phyloP scores from a whole-genome alignment of 2,888 invertebrate species.

The Sepioteuthis lessoniana region DNA sequence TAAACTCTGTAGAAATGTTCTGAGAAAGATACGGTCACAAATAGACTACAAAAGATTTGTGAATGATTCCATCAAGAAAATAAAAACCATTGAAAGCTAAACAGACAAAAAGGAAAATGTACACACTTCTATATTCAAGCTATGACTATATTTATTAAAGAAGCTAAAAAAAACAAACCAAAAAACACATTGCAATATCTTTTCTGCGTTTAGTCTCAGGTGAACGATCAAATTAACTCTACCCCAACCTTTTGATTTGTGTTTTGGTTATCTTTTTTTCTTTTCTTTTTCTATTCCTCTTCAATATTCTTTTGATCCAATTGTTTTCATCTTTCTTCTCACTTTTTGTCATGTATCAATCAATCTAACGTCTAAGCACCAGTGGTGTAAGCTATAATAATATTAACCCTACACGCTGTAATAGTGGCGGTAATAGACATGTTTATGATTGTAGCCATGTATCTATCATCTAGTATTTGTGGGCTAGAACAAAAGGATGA shows the following conservation, averaged over 20 bases:
- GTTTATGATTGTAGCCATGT: neutral
- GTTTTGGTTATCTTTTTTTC: neutral
- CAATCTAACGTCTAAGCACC: neutral
- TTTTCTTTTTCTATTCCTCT: neutral
- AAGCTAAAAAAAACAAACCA: no score
- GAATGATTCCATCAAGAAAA: no score
- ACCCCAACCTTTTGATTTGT: neutral
- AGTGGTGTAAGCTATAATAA: neutral
- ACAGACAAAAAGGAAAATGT: no score
- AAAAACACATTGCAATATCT: neutral
- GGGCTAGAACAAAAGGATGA: neutral
- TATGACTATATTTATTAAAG: no score
- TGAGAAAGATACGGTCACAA: no score
- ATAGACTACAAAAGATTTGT: no score
- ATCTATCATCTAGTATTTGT: neutral
- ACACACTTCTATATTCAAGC: no score
- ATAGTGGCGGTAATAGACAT: neutral
- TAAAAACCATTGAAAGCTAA: no score
- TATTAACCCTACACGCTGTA: slow-evolving; percentile 24
- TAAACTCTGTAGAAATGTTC: no score
- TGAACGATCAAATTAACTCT: neutral
- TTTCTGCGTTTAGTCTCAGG: slow-evolving; percentile 13
- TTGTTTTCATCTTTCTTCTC: neutral
- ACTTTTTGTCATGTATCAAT: neutral
- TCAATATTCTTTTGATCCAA: neutral